A percentile compares a stretch with the other conserved stretches of the same genome.
phyloP scores from a whole-genome alignment of 2,797 vertebrate species.

The Vultur gryphus region DNA sequence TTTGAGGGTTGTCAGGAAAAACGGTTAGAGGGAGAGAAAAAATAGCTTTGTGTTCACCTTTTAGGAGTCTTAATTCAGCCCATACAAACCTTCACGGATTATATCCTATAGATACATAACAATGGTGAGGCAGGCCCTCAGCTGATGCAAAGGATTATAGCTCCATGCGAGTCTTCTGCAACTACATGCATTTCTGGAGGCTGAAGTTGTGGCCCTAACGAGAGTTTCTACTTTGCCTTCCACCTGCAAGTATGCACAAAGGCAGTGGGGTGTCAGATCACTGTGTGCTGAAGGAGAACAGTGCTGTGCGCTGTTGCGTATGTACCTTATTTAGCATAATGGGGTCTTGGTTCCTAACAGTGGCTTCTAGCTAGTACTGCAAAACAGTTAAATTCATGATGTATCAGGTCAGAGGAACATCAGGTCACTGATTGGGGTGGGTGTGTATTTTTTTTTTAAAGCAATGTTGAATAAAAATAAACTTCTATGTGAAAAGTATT shows the following conservation, averaged over 20 bases:
- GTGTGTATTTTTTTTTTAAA: background rate
- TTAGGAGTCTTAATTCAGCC: background rate
- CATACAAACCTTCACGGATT: background rate
- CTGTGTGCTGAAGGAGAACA: background rate
- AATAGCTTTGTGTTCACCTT: background rate
- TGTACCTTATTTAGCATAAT: background rate
- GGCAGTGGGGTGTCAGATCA: background rate
- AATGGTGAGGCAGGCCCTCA: background rate
- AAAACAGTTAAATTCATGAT: background rate
- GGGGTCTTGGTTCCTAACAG: background rate
- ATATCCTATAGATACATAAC: background rate
- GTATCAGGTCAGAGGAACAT: background rate
- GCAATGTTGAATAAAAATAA: slow-evolving; percentile 7
- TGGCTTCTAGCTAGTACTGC: background rate
- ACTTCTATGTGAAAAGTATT: background rate
- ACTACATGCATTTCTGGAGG: background rate
- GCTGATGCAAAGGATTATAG: background rate
- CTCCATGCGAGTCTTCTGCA: background rate
- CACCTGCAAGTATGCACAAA: background rate
- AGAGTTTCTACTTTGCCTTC: background rate
- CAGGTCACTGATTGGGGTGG: background rate
- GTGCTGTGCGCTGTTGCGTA: background rate
- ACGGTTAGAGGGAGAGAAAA: background rate
- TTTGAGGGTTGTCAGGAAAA: background rate
- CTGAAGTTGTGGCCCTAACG: background rate